Conservation (phyloP, 2,888 invertebrate genomes). For the Temnothorax unifasciatus region DNA sequence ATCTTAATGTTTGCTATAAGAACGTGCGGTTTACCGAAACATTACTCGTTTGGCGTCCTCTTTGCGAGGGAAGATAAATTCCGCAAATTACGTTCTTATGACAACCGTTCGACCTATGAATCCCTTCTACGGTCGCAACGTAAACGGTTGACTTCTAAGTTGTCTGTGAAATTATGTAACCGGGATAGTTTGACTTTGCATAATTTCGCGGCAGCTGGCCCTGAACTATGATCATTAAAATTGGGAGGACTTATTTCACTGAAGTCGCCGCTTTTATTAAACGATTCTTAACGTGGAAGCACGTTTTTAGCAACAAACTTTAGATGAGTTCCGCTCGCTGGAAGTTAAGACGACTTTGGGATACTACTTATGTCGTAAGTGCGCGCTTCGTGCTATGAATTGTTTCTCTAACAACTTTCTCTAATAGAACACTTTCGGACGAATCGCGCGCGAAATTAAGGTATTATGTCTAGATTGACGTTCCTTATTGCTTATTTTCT, state of each 20-base stretch:
- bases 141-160: slow-evolving; percentile 18
- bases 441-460: slow-evolving; percentile 17
- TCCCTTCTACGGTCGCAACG: background rate
- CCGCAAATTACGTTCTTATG: slow-evolving; percentile 3
- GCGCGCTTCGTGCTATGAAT: slow-evolving; percentile 21
- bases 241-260: slow-evolving; percentile 12
- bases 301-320: slow-evolving; percentile 31
- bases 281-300: slow-evolving; percentile 22
- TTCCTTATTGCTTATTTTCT: background rate
- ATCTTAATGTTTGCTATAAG: background rate
- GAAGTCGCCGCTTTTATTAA: slow-evolving; percentile 25
- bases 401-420: slow-evolving; percentile 13
- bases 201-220: slow-evolving; percentile 2
- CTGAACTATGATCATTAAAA: slow-evolving; percentile 31
- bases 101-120: slow-evolving; percentile 23
- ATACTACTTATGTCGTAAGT: slow-evolving; percentile 30
- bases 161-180: slow-evolving; percentile 11
- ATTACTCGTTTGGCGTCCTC: background rate
- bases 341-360: slow-evolving; percentile 27
- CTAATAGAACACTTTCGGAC: background rate
- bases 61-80: slow-evolving; percentile 14
- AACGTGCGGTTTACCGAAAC: slow-evolving; percentile 16
- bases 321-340: slow-evolving; percentile 30
- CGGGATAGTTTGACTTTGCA: slow-evolving; percentile 14
- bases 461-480: background rate